Percentiles rank a stretch among this genome's conserved stretches.
Conservation (phyloP, 2,888 invertebrate species). For the Pristionchus maxplancki region DNA sequence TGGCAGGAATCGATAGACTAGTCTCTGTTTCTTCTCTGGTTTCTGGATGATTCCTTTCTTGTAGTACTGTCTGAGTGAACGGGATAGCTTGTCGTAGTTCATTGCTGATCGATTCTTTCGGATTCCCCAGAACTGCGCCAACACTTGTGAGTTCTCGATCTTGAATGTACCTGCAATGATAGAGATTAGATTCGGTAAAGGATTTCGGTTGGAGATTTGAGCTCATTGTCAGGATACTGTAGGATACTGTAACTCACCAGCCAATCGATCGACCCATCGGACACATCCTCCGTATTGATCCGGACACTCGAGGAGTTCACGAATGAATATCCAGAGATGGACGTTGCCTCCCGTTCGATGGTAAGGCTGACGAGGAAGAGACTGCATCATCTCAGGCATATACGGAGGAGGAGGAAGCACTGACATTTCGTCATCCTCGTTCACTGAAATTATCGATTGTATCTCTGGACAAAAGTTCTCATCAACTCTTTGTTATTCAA, state of each 20-base stretch:
- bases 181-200: conserved; percentile 1
- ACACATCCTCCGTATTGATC: conserved; percentile 93
- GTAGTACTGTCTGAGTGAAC: conserved; percentile 98
- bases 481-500: background rate
- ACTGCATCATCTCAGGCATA: conserved; percentile 22
- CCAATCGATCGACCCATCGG: conserved; percentile 94
- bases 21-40: conserved; percentile 95
- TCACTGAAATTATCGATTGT: conserved; percentile 60
- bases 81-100: conserved; percentile 99
- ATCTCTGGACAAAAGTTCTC: no score
- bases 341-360: conserved; percentile 81
- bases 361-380: background rate
- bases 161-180: conserved; percentile 87
- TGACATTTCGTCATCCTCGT: conserved; percentile 60
- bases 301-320: conserved; percentile 92
- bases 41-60: conserved; percentile 99
- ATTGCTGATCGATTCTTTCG: conserved; percentile 98
- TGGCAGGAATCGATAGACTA: conserved; percentile 93
- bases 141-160: conserved; percentile 97
- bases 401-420: background rate
- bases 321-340: conserved; percentile 98
- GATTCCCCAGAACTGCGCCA: conserved; percentile 97
- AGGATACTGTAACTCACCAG: conserved; percentile 81
- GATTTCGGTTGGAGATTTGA: no score
- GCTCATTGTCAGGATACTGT: no score